Evolutionary conservation across 1,140 invertebrate species (phyloP).

Genomic region (Euwallacea fornicatus): DNA sequence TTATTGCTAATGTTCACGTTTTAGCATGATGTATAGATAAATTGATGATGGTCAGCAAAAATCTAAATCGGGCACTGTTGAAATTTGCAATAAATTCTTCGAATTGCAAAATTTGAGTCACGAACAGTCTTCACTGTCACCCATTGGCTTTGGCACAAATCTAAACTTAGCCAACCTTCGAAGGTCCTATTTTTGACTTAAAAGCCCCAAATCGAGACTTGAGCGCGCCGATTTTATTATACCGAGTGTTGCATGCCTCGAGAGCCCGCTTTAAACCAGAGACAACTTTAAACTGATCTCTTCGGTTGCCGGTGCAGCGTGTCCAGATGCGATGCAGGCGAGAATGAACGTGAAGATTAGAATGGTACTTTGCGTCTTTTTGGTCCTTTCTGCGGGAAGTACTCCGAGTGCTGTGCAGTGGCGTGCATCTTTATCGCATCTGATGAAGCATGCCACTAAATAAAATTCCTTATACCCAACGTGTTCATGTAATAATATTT

Average conservation of each 20-base stretch:
- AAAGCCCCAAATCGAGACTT: conserved; percentile 8
- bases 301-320: conserved; percentile 3
- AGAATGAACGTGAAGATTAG: conserved; percentile 32
- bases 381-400: conserved; percentile 20
- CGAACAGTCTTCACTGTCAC: conserved; percentile 4
- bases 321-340: conserved; percentile 31
- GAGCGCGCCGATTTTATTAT: conserved; percentile 5
- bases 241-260: background rate
- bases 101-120: background rate
- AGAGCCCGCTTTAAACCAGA: conserved; percentile 10
- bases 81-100: background rate
- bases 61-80: background rate
- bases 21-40: background rate
- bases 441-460: too few relatives aligned
- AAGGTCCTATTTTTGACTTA: conserved; percentile 23
- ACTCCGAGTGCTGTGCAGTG: conserved; percentile 15
- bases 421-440: background rate
- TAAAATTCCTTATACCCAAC: too few relatives aligned
- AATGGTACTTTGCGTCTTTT: conserved; percentile 22
- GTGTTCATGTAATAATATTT: too few relatives aligned
- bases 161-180: conserved; percentile 26
- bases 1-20: conserved; percentile 5
- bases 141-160: conserved; percentile 12
- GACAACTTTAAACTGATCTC: conserved; percentile 9
- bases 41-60: background rate